phyloP scores from a whole-genome alignment of 2,888 invertebrate genomes.

The Perizoma flavofasciatum region DNA sequence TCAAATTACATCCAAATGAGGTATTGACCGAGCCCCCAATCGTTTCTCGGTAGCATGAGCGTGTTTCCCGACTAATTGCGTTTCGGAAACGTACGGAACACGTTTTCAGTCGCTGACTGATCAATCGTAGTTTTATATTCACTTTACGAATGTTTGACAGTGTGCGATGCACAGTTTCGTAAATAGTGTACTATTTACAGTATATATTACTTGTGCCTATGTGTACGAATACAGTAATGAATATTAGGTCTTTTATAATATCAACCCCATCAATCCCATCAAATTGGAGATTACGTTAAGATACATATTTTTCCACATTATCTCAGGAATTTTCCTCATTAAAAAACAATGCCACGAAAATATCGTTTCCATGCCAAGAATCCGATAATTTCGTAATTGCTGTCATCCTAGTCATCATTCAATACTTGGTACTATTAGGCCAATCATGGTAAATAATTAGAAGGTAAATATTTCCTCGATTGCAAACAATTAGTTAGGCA shows the following conservation, averaged over 20 bases:
- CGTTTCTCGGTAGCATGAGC: slow-evolving; percentile 7
- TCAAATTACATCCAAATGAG: slow-evolving; percentile 22
- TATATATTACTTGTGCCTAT: no score
- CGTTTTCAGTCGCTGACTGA: slow-evolving; percentile 36
- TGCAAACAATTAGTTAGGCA: slow-evolving; percentile 30
- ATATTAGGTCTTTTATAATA: no score
- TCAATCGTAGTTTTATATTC: slow-evolving; percentile 40
- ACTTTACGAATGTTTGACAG: slow-evolving; percentile 27
- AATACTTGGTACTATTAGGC: slow-evolving; percentile 14
- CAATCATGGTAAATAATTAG: slow-evolving; percentile 20
- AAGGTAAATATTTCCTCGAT: slow-evolving; percentile 28
- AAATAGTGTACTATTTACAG: no score
- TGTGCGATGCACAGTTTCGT: no score
- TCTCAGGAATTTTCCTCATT: slow-evolving; percentile 20
- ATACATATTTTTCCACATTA: slow-evolving; percentile 21
- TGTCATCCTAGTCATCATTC: slow-evolving; percentile 29
- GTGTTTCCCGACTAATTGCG: slow-evolving; percentile 50
- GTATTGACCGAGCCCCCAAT: slow-evolving; percentile 10
- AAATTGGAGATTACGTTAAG: no score
- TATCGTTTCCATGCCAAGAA: slow-evolving; percentile 34
- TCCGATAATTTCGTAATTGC: slow-evolving; percentile 32
- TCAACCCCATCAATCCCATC: no score
- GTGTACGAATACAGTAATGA: no score
- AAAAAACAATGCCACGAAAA: slow-evolving; percentile 22
- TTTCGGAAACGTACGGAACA: slow-evolving; percentile 37